These are phyloP conservation scores for Drosophila murphyi DNA, from an alignment of 1,140 invertebrate genomes.

Conservation along the genomic window DNA sequence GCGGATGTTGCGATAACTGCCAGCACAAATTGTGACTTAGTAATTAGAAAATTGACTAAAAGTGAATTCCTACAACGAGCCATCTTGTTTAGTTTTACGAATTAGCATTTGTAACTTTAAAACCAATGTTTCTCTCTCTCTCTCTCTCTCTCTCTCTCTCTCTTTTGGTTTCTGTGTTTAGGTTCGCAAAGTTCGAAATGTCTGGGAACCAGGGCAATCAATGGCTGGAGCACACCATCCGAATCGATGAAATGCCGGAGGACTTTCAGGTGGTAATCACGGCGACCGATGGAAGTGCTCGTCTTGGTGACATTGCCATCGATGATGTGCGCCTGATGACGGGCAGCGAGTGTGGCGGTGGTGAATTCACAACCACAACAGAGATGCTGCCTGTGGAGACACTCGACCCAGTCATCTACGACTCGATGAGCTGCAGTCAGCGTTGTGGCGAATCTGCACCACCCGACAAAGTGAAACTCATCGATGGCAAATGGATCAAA, in stretches of 20 bases:
- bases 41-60: too few relatives aligned
- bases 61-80: too few relatives aligned
- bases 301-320: slow-evolving; percentile 77
- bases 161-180: neutral
- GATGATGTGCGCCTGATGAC: slow-evolving; percentile 77
- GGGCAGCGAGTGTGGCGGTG: slow-evolving; percentile 58
- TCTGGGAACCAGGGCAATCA: slow-evolving; percentile 55
- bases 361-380: slow-evolving; percentile 36
- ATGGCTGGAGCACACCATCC: slow-evolving; percentile 75
- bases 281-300: slow-evolving; percentile 34
- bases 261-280: slow-evolving; percentile 76
- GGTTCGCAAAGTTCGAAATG: slow-evolving; percentile 45
- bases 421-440: slow-evolving; percentile 56
- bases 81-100: too few relatives aligned
- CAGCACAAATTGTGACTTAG: too few relatives aligned
- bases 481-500: slow-evolving; percentile 3
- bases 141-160: neutral
- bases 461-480: too few relatives aligned
- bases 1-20: neutral
- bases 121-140: neutral
- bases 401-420: slow-evolving; percentile 22
- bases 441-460: slow-evolving; percentile 48
- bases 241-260: slow-evolving; percentile 66
- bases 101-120: too few relatives aligned
- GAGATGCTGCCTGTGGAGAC: slow-evolving; percentile 14